Percentiles rank a stretch among this genome's conserved stretches.
phyloP scores from a whole-genome alignment of 2,888 invertebrate genomes.

The Drosophila affinis region DNA sequence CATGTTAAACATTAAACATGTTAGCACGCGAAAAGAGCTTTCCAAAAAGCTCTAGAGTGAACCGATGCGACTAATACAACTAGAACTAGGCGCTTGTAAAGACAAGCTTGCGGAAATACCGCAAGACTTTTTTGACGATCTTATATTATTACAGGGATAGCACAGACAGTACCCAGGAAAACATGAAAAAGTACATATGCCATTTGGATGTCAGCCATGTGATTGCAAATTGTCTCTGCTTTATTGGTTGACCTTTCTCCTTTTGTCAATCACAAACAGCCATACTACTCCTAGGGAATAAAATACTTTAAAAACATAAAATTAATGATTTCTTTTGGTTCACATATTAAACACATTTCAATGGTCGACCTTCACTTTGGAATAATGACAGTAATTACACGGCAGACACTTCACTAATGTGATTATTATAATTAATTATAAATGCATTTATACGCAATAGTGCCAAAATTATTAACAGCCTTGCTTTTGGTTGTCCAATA shows the following conservation, averaged over 20 bases:
- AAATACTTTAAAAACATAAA: conserved; percentile 3
- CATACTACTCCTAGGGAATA: neutral
- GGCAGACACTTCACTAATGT: neutral
- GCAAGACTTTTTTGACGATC: no score
- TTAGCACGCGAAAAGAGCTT: no score
- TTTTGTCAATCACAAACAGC: neutral
- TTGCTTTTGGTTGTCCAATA: conserved; percentile 33
- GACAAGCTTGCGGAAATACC: no score
- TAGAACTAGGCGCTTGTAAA: no score
- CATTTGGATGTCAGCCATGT: conserved; percentile 13
- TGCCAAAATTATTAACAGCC: conserved; percentile 45
- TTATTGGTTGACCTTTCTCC: conserved; percentile 24
- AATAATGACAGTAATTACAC: conserved; percentile 42
- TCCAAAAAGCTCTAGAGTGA: no score
- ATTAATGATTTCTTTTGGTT: conserved; percentile 2
- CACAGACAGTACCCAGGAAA: neutral
- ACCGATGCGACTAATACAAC: no score
- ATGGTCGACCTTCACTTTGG: conserved; percentile 28
- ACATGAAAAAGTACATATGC: no score
- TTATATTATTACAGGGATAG: conserved; percentile 19
- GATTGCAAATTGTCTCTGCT: conserved; percentile 23
- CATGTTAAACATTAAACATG: no score
- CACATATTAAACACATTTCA: conserved; percentile 13
- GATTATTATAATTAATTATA: conserved; percentile 25
- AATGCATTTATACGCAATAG: conserved; percentile 16